Evolutionary conservation across 2,888 invertebrate genomes (phyloP).

Genomic region (Rhamnusium bicolor): DNA sequence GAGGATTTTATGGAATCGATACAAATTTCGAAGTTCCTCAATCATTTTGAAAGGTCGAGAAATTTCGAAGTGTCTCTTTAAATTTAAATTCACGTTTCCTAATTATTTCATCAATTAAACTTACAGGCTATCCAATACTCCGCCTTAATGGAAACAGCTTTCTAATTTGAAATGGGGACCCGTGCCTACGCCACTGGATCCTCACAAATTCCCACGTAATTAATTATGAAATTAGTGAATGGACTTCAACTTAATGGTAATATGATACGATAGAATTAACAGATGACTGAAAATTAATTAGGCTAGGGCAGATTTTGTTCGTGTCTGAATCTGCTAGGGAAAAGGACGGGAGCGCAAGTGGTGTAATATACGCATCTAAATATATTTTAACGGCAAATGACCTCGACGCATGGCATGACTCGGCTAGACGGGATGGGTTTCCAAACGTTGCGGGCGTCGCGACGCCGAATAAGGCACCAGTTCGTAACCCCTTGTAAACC

Average conservation of each 20-base stretch:
- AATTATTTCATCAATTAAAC: too few relatives aligned
- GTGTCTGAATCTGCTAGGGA: not conserved
- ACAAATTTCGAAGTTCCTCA: too few relatives aligned
- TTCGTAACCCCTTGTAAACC: constrained; percentile 10
- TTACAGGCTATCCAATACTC: too few relatives aligned
- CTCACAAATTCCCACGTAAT: not conserved
- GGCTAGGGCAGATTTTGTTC: not conserved
- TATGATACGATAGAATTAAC: not conserved
- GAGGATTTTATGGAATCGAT: too few relatives aligned
- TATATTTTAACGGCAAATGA: constrained; percentile 55
- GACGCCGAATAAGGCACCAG: constrained; percentile 39
- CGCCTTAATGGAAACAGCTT: too few relatives aligned
- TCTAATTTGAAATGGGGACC: too few relatives aligned
- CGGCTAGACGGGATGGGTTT: constrained; percentile 39
- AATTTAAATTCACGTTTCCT: too few relatives aligned
- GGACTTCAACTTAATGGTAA: not conserved
- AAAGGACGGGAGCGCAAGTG: not conserved
- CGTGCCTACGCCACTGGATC: not conserved
- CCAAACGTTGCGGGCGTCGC: constrained; percentile 36
- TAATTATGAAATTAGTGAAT: constrained; percentile 1
- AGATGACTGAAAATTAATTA: constrained; percentile 3
- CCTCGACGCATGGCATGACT: constrained; percentile 48
- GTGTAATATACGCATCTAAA: constrained; percentile 23
- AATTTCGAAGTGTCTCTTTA: too few relatives aligned
- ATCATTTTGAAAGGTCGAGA: too few relatives aligned